These are phyloP conservation scores for Miltochrista miniata DNA, from an alignment of 2,888 invertebrate genomes.

Conservation along the genomic window DNA sequence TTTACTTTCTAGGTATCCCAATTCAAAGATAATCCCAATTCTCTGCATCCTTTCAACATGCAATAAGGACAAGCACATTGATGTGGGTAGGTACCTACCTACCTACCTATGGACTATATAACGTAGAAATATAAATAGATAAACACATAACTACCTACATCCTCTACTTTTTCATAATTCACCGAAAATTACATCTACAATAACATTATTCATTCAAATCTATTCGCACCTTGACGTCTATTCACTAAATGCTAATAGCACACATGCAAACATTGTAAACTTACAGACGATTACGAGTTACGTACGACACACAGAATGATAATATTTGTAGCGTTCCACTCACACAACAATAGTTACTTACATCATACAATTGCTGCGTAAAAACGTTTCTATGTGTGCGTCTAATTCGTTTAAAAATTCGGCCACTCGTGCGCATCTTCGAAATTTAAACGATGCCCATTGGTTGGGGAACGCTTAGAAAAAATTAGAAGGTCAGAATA, in stretches of 20 bases:
- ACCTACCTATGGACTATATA: no score
- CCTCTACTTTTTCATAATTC: constrained; percentile 15
- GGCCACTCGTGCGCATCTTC: constrained; percentile 70
- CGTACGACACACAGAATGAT: no score
- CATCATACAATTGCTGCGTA: neutral
- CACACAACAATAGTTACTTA: neutral
- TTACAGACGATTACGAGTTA: constrained; percentile 35
- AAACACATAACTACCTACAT: neutral
- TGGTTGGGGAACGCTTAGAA: constrained; percentile 58
- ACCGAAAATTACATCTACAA: constrained; percentile 46
- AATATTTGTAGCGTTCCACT: constrained; percentile 23
- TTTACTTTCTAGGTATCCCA: no score
- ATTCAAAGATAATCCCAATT: no score
- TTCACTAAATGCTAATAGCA: constrained; percentile 71
- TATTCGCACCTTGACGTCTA: constrained; percentile 56
- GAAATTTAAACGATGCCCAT: constrained; percentile 45
- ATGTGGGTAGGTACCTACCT: no score
- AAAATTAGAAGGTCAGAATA: constrained; percentile 62
- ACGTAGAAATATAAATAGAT: no score
- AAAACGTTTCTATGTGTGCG: constrained; percentile 48
- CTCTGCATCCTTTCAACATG: no score
- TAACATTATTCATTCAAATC: constrained; percentile 54
- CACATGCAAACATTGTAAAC: constrained; percentile 36
- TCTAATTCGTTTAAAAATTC: constrained; percentile 66
- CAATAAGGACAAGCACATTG: no score